Percentiles rank a stretch among this genome's conserved stretches.
Conservation (phyloP, 2,113 vertebrate genomes). For the Poecilia latipinna region DNA sequence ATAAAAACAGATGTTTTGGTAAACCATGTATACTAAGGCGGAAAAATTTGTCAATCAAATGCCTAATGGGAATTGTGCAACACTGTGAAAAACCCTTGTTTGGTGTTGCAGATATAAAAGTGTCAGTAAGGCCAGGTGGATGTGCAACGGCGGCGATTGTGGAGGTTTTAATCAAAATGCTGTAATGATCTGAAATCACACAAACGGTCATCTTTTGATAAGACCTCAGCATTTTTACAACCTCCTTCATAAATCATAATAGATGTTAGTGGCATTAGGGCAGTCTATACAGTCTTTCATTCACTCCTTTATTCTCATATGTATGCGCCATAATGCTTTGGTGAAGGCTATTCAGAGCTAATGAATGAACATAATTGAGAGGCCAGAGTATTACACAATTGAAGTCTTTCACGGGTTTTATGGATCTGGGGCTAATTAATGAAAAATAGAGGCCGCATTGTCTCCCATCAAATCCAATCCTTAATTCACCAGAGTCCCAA, state of each 20-base stretch:
- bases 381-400: conserved; percentile 75
- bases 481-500: conserved; percentile 77
- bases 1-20: too few relatives aligned
- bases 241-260: conserved; percentile 50
- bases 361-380: conserved; percentile 77
- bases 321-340: conserved; percentile 64
- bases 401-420: conserved; percentile 78
- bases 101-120: conserved; percentile 34
- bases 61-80: conserved; percentile 14
- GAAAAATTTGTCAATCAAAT: neutral
- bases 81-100: conserved; percentile 19
- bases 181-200: conserved; percentile 40
- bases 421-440: conserved; percentile 80
- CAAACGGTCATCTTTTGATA: conserved; percentile 55
- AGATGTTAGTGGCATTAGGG: conserved; percentile 55
- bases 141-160: conserved; percentile 5
- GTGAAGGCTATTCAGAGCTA: conserved; percentile 70
- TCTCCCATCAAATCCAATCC: conserved; percentile 77
- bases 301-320: conserved; percentile 66
- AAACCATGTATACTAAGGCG: neutral
- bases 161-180: conserved; percentile 50
- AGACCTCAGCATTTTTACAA: conserved; percentile 50
- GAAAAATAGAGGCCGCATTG: conserved; percentile 78
- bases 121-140: conserved; percentile 4
- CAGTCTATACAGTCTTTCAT: conserved; percentile 63